Base-by-base conservation (phyloP, 1,140 invertebrate genomes). In the Drosophila grimshawi region DNA sequence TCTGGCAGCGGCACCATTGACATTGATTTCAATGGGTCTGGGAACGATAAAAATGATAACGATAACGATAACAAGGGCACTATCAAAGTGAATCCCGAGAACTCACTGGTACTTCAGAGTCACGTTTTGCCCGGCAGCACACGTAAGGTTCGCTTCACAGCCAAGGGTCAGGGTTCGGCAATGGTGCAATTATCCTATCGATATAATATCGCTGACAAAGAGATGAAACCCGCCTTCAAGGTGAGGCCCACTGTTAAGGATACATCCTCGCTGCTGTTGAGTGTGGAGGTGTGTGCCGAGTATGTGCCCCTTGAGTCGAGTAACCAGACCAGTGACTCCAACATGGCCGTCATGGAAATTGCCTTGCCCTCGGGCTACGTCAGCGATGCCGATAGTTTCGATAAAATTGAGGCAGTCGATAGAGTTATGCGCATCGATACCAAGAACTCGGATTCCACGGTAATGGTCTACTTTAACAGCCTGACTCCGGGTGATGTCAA, bases 321-420 rank as follows among this genome's bases (percentile, higher is more conserved):
- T 4, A 82, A 85, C 19, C 43, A 63, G 37, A 57, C 60, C 0
- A 90, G 85, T 56, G 85, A 91, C 53, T 96, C 96, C 75, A 98
- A 98, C 83, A 98, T 98, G 97, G 97, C 96, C 51, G 96, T 98
- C 3, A 96, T 98, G 95, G 97, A 98, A 93, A 95, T 98, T 0
- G 95, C 94, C 59, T 93, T 98, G 65, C 97, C 97, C 1, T 97
- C 96, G 3, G 97, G 97, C 33, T 98, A 96, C 83, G 95, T 95
- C 0, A 95, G 79, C 1, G 83, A 92, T 49, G 29, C 62, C 0
- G 91, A 92, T 6, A 80, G 75, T 29, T 72, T 92, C 8, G 45
- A 11, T 19, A 68, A 76, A 45, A 86, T 92, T n/a, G 59, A 86
- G 19, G 39, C 62, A 0, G 76, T 80, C 7, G 81, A 91, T 29